A percentile compares a stretch with the other conserved stretches of the same genome.
Conservation (phyloP, 2,113 vertebrate species). For the Murina feae region DNA sequence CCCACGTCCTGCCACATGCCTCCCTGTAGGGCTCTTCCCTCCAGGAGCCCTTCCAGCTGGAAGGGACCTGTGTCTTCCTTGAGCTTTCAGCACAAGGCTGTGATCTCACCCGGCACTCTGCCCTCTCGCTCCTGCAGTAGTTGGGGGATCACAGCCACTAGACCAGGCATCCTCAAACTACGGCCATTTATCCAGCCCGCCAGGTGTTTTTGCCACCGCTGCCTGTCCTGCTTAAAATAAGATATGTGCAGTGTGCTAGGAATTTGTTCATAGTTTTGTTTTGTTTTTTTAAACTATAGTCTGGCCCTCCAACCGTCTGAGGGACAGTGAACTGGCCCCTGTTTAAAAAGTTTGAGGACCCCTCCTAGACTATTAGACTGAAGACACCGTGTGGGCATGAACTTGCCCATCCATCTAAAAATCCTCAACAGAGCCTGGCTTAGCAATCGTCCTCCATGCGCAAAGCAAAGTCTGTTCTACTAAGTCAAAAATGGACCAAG, state of each 20-base stretch:
- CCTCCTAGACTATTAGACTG: fast-evolving
- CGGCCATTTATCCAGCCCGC: too few relatives aligned
- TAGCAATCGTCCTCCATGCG: neutral
- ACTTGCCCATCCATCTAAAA: neutral
- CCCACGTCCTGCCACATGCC: fast-evolving
- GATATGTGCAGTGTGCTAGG: too few relatives aligned
- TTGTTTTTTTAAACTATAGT: too few relatives aligned
- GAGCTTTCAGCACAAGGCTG: neutral
- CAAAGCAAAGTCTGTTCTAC: neutral
- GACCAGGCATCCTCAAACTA: too few relatives aligned
- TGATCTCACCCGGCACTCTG: too few relatives aligned
- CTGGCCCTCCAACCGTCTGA: too few relatives aligned
- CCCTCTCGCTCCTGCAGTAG: fast-evolving
- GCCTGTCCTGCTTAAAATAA: too few relatives aligned
- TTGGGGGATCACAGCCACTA: neutral
- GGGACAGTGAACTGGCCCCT: too few relatives aligned
- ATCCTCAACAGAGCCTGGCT: neutral
- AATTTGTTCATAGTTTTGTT: too few relatives aligned
- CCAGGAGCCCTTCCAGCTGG: neutral
- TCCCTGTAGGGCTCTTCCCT: neutral
- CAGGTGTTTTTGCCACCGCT: too few relatives aligned
- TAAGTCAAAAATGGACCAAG: neutral
- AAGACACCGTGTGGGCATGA: neutral
- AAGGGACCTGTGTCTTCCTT: neutral
- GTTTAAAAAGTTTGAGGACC: too few relatives aligned